Percentiles rank a stretch among this genome's conserved stretches.
phyloP scores from a whole-genome alignment of 2,888 invertebrate species.

The Terebella lapidaria region DNA sequence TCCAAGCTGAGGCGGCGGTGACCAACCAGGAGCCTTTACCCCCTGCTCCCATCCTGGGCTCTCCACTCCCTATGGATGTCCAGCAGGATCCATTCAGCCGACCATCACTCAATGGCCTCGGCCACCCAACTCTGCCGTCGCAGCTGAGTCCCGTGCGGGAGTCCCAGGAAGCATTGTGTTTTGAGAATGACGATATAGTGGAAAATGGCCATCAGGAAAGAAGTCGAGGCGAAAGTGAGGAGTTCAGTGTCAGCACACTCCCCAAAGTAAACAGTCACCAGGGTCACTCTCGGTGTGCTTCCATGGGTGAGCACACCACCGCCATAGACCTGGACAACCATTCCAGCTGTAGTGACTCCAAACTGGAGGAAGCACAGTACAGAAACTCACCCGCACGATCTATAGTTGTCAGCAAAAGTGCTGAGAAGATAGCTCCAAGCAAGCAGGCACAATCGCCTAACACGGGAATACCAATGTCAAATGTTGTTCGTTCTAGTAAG shows the following conservation, averaged over 20 bases:
- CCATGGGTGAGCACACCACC: neutral
- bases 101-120: neutral
- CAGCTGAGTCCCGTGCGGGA: neutral
- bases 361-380: neutral
- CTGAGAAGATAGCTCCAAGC: slow-evolving; percentile 34
- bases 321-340: neutral
- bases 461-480: slow-evolving; percentile 29
- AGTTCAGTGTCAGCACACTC: neutral
- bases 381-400: neutral
- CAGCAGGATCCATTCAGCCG: neutral
- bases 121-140: neutral
- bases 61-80: neutral
- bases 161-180: neutral
- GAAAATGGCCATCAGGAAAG: too few species aligned
- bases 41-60: neutral
- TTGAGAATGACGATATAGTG: neutral
- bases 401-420: slow-evolving; percentile 40
- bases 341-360: neutral
- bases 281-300: neutral
- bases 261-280: neutral
- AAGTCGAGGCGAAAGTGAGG: too few species aligned
- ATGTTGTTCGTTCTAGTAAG: slow-evolving; percentile 79
- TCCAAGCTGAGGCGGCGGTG: neutral
- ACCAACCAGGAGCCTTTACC: neutral
- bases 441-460: neutral